Conservation (phyloP, 2,113 vertebrate genomes). For the Barbus barbus region DNA sequence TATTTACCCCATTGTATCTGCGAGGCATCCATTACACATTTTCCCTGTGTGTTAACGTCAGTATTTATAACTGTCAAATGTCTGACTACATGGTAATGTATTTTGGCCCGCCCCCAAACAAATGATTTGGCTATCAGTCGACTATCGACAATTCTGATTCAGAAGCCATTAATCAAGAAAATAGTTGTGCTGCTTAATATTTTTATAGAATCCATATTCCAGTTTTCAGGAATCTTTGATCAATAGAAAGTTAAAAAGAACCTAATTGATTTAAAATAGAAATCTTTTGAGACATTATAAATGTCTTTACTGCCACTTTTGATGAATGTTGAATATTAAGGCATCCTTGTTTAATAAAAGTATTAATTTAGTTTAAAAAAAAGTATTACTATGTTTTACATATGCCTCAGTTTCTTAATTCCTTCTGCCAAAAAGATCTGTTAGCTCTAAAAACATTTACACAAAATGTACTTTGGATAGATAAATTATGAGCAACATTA, state of each 20-base stretch:
- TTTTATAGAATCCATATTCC: background rate
- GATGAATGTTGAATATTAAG: background rate
- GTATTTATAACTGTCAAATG: too few relatives aligned
- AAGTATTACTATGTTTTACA: background rate
- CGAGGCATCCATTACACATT: too few relatives aligned
- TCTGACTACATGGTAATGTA: too few relatives aligned
- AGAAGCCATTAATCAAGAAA: background rate
- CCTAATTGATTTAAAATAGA: background rate
- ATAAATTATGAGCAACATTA: background rate
- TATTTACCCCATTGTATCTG: too few relatives aligned
- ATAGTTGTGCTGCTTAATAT: background rate
- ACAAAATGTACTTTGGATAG: background rate
- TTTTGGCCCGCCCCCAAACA: too few relatives aligned
- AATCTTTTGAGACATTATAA: background rate
- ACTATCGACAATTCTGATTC: background rate
- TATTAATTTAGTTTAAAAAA: background rate
- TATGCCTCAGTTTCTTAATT: background rate
- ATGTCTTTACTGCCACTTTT: background rate
- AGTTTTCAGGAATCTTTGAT: background rate
- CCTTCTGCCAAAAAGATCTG: background rate
- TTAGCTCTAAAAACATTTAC: background rate
- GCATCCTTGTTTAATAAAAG: background rate
- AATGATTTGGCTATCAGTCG: too few relatives aligned
- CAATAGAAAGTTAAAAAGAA: background rate
- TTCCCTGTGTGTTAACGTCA: too few relatives aligned